These are phyloP conservation scores for Marmota flaviventris DNA, from an alignment of 2,113 vertebrate species.

Conservation along the genomic window DNA sequence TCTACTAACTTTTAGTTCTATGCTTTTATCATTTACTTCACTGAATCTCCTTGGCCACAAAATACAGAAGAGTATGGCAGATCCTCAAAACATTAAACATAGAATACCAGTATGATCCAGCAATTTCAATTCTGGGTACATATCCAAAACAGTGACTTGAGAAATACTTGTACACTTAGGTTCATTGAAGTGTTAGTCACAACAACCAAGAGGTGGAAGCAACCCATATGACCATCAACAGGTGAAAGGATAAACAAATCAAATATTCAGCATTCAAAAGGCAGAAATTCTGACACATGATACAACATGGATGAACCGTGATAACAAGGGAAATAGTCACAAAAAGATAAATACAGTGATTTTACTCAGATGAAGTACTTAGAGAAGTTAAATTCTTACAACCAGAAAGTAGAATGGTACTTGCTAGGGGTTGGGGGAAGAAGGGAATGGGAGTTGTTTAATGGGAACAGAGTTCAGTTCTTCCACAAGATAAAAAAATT, in stretches of 20 bases:
- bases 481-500: too few relatives aligned
- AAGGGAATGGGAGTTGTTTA: neutral
- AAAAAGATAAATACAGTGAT: neutral
- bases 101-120: neutral
- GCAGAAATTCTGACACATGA: neutral
- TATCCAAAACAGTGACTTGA: neutral
- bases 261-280: neutral
- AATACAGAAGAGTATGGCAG: neutral
- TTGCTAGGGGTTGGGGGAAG: neutral
- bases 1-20: neutral
- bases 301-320: neutral
- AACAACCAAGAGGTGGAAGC: neutral
- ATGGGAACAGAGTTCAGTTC: neutral
- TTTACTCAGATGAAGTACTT: neutral
- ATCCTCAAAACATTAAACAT: neutral
- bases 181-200: neutral
- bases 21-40: neutral
- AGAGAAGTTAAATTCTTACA: neutral
- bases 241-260: neutral
- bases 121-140: neutral
- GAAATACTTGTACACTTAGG: neutral
- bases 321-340: neutral
- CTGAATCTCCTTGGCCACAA: neutral
- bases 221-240: neutral
- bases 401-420: neutral